These are phyloP conservation scores for Pyrgilauda ruficollis DNA, from an alignment of 2,113 vertebrate species.

Conservation along the genomic window DNA sequence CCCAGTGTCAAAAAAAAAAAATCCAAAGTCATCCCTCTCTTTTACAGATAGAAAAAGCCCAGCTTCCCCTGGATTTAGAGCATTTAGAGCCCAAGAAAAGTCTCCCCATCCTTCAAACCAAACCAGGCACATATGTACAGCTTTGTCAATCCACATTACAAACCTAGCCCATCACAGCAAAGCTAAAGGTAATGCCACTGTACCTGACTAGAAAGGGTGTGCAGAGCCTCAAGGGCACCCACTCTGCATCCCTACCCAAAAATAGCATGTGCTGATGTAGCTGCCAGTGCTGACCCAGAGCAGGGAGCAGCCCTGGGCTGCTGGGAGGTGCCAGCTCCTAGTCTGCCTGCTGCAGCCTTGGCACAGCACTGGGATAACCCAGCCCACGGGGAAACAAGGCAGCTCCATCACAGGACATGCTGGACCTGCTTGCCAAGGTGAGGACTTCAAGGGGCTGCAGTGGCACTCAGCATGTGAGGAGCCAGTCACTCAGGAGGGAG, in stretches of 20 bases:
- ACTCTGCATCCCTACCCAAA: not conserved
- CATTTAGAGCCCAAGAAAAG: not conserved
- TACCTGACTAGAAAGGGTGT: not conserved
- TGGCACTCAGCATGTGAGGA: not conserved
- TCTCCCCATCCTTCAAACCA: not conserved
- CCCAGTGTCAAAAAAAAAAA: not conserved
- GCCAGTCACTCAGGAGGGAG: not conserved
- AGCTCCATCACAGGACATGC: not conserved
- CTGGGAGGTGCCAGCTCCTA: not conserved
- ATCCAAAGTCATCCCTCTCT: not conserved
- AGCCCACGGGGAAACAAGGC: not conserved
- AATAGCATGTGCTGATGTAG: not conserved
- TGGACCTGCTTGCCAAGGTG: not conserved
- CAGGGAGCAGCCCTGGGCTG: not conserved
- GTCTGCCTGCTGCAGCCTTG: not conserved
- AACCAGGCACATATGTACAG: not conserved
- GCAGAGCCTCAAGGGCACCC: not conserved
- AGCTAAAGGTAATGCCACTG: not conserved
- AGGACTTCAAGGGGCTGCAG: not conserved
- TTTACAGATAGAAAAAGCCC: not conserved
- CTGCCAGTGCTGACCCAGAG: not conserved
- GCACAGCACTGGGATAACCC: not conserved
- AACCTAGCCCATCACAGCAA: not conserved
- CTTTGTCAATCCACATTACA: not conserved
- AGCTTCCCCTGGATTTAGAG: not conserved